Evolutionary conservation across 2,888 invertebrate species (phyloP).

Genomic region (Hyposoter dolosus): DNA sequence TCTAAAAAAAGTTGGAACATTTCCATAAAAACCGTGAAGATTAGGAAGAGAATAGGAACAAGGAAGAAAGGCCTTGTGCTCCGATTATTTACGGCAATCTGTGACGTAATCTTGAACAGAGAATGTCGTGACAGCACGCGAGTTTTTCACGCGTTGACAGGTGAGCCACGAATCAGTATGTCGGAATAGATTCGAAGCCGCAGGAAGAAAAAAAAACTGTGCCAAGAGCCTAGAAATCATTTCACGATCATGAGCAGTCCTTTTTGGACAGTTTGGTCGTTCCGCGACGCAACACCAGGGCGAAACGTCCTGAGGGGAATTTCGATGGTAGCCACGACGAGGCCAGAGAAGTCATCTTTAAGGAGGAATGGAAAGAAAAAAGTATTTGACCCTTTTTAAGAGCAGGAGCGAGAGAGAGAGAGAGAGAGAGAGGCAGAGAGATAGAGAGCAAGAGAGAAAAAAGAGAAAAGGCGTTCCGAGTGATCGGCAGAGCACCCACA

Average conservation of each 20-base stretch:
- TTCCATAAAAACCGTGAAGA: not conserved
- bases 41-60: not conserved
- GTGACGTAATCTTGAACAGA: not conserved
- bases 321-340: slow-evolving; percentile 49
- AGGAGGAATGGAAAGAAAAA: slow-evolving; percentile 32
- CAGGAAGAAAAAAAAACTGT: not conserved
- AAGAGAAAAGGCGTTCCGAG: slow-evolving; percentile 19
- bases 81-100: not conserved
- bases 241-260: slow-evolving; percentile 24
- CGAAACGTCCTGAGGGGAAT: slow-evolving; percentile 43
- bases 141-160: slow-evolving; percentile 61
- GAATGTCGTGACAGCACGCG: slow-evolving; percentile 61
- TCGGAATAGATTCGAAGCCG: slow-evolving; percentile 21
- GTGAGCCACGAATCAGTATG: slow-evolving; percentile 21
- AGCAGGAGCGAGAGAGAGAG: not conserved
- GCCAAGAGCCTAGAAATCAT: slow-evolving; percentile 17
- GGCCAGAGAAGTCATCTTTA: slow-evolving; percentile 47
- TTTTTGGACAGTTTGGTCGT: slow-evolving; percentile 10
- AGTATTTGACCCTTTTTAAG: slow-evolving; percentile 43
- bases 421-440: slow-evolving; percentile 3
- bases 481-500: slow-evolving; percentile 70
- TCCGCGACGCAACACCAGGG: not conserved
- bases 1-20: not conserved
- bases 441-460: not conserved
- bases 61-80: slow-evolving; percentile 26